These are phyloP conservation scores for Columbina picui DNA, from an alignment of 2,113 vertebrate species.

Conservation along the genomic window DNA sequence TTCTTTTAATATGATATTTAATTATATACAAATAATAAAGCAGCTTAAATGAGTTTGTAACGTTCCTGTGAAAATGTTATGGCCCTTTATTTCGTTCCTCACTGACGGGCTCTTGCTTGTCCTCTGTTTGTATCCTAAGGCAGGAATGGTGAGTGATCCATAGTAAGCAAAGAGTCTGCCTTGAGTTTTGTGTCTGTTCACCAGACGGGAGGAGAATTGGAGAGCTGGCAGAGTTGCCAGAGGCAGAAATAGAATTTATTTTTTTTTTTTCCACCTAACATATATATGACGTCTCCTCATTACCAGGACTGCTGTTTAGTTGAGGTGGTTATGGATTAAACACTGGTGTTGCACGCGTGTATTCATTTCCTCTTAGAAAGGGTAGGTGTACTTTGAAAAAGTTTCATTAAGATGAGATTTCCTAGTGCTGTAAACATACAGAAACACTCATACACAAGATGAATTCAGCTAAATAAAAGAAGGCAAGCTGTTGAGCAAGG, in stretches of 20 bases:
- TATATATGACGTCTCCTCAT: background rate
- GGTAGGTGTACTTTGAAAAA: background rate
- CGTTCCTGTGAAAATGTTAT: background rate
- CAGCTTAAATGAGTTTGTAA: background rate
- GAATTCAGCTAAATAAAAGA: background rate
- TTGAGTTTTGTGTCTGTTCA: background rate
- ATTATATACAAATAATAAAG: conserved; percentile 38
- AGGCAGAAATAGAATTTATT: background rate
- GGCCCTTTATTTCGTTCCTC: background rate
- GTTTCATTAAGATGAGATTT: background rate
- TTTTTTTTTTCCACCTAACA: background rate
- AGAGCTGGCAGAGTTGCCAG: background rate
- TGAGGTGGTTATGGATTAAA: background rate
- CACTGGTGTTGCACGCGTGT: background rate
- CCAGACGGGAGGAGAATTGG: background rate
- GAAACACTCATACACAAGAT: background rate
- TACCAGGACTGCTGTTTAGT: background rate
- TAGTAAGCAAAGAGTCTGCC: background rate
- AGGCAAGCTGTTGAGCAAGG: background rate
- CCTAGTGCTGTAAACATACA: background rate
- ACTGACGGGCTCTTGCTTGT: background rate
- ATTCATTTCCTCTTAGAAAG: background rate
- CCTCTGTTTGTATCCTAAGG: background rate
- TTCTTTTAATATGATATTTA: conserved; percentile 56
- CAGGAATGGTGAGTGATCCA: background rate